Base-by-base conservation (phyloP, 2,888 invertebrate species). In the Drosophila longiperda region DNA sequence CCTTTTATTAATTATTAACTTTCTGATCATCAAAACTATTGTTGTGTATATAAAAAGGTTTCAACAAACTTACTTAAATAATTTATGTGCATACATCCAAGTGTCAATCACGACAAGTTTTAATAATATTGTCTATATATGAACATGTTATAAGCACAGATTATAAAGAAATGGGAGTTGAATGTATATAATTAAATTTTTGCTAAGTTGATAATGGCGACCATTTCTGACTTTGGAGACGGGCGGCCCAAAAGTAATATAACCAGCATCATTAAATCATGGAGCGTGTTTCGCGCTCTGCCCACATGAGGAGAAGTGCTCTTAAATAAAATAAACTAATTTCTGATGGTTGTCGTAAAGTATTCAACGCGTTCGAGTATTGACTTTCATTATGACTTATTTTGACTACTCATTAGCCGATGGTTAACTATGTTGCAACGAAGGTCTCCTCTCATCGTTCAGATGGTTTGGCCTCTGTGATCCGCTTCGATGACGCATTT, bases 361-460 rank as follows among this genome's bases (percentile, higher is more conserved):
- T 38, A 53, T 53, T 68, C 34, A 53, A 59, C 42, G 17, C n/a
- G 34, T 17, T 45, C 50, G 57, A 50, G 40, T 36, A 50, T 82
- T 67, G 73, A 78, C 88, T 87, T 85, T 89, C 86, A 63, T 76
- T 69, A 62, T 70, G 75, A 70, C 61, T 86, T 80, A 77, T 77
- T 88, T 67, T 57, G 74, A 73, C 63, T 61, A 53, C 50, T 53
- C 48, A 75, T 83, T 75, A 70, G 64, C 66, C 55, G 53, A 54
- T 66, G 61, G 45, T 38, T 54, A 60, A 61, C 42, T 54, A 85
- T 87, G 71, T 72, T 78, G 88, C 85, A 79, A 74, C 55, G 88
- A 87, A 84, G 84, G 88, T 71, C 82, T 78, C 53, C 20, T 42
- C 54, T 34, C 66, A 38, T 48, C 26, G 42, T 59, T 54, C 20